phyloP scores from a whole-genome alignment of 2,888 invertebrate genomes.

The Archips xylosteana region DNA sequence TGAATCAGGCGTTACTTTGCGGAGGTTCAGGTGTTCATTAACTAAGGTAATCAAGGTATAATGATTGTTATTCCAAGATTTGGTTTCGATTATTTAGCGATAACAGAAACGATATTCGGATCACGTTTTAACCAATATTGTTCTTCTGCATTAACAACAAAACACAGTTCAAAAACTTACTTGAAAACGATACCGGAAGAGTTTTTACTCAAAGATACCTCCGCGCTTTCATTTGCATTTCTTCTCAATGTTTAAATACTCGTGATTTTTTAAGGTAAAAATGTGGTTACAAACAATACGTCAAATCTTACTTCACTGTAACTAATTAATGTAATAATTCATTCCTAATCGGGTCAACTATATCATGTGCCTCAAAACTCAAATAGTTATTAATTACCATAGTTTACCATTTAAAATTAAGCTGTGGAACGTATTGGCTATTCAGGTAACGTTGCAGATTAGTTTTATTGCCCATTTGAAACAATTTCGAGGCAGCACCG shows the following conservation, averaged over 20 bases:
- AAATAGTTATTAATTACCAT: not conserved
- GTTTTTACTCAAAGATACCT: no score
- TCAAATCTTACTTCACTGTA: not conserved
- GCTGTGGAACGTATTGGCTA: conserved; percentile 5
- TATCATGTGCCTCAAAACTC: conserved; percentile 16
- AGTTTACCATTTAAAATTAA: conserved; percentile 3
- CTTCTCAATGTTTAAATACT: no score
- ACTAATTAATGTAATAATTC: conserved; percentile 9
- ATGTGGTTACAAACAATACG: not conserved
- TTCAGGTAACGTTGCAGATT: conserved; percentile 6
- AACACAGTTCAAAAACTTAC: not conserved
- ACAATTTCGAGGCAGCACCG: conserved; percentile 30
- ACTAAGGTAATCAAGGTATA: conserved; percentile 17
- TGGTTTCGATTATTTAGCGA: conserved; percentile 1
- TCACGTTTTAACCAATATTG: not conserved
- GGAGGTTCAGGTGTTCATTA: no score
- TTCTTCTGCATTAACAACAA: not conserved
- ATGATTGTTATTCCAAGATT: conserved; percentile 14
- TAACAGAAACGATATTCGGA: not conserved
- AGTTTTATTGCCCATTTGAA: conserved; percentile 15
- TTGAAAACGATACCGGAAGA: not conserved
- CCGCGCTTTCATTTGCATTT: no score
- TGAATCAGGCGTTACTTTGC: no score
- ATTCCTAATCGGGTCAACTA: conserved; percentile 24
- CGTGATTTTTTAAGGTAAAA: not conserved